Percentiles rank a stretch among this genome's conserved stretches.
Evolutionary conservation across 2,888 invertebrate species (phyloP).

Genomic region (Diachrysia chrysitis): DNA sequence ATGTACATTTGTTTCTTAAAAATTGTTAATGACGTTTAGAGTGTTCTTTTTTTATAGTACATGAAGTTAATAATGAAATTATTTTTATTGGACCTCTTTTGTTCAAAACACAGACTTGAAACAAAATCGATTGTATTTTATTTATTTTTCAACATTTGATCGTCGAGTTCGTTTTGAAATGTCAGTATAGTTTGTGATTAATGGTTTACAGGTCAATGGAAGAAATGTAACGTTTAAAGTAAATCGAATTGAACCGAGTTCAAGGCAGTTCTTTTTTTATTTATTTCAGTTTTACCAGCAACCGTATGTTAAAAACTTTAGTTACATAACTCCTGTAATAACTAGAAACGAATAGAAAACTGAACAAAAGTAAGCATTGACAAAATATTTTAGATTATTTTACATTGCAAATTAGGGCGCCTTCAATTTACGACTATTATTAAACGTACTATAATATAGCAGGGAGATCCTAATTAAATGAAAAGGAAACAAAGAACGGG

Average conservation of each 20-base stretch:
- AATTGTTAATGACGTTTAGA: too few species aligned
- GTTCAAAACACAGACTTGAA: background rate
- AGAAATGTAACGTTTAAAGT: background rate
- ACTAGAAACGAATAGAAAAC: background rate
- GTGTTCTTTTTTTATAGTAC: background rate
- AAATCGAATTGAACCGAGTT: background rate
- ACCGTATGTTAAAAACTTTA: too few species aligned
- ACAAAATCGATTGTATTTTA: background rate
- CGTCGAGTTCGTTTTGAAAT: conserved; percentile 1
- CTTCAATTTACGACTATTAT: conserved; percentile 6
- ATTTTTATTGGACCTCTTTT: background rate
- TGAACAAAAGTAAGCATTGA: background rate
- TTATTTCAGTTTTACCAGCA: background rate
- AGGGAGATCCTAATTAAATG: conserved; percentile 46
- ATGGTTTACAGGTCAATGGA: background rate
- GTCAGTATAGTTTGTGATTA: conserved; percentile 6
- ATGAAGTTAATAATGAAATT: too few species aligned
- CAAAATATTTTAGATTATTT: background rate
- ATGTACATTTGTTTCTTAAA: too few species aligned
- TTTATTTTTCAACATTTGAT: conserved; percentile 1
- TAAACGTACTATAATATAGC: conserved; percentile 19
- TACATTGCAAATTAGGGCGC: background rate
- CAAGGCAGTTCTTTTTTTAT: background rate
- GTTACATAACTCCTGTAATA: too few species aligned
- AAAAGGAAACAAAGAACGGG: conserved; percentile 42